Conservation (phyloP, 2,113 vertebrate genomes). For the Tachysurus fulvidraco region DNA sequence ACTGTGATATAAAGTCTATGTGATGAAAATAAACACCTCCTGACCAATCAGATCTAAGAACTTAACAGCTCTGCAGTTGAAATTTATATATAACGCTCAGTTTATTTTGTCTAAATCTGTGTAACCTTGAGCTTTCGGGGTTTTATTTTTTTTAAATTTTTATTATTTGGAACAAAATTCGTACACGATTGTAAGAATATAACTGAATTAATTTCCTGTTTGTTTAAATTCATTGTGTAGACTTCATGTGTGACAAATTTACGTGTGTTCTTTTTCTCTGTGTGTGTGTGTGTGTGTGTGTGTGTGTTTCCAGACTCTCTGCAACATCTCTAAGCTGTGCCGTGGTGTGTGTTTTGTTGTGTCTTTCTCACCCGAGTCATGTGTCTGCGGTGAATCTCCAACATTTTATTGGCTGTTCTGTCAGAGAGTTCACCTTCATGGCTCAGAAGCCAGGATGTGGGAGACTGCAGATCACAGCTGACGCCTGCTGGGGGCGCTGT, state of each 20-base stretch:
- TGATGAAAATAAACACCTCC: background rate
- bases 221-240: background rate
- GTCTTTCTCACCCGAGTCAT: fast-evolving
- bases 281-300: slow-evolving; percentile 49
- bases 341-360: slow-evolving; percentile 55
- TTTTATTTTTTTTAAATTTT: too few species aligned
- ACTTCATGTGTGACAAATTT: background rate
- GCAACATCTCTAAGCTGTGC: slow-evolving; percentile 48
- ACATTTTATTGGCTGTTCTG: slow-evolving; percentile 85
- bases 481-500: slow-evolving; percentile 96
- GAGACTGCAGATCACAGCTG: slow-evolving; percentile 83
- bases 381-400: slow-evolving; percentile 71
- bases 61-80: background rate
- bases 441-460: slow-evolving; percentile 87
- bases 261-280: background rate
- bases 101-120: too few species aligned
- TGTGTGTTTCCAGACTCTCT: slow-evolving; percentile 41
- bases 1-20: too few species aligned
- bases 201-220: background rate
- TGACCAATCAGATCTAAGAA: too few species aligned
- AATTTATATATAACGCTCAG: background rate
- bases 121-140: too few species aligned
- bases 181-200: background rate
- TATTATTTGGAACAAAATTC: background rate
- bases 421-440: slow-evolving; percentile 89